Evolutionary conservation across 2,888 invertebrate species (phyloP).

Genomic region (Drosophila pegasa): DNA sequence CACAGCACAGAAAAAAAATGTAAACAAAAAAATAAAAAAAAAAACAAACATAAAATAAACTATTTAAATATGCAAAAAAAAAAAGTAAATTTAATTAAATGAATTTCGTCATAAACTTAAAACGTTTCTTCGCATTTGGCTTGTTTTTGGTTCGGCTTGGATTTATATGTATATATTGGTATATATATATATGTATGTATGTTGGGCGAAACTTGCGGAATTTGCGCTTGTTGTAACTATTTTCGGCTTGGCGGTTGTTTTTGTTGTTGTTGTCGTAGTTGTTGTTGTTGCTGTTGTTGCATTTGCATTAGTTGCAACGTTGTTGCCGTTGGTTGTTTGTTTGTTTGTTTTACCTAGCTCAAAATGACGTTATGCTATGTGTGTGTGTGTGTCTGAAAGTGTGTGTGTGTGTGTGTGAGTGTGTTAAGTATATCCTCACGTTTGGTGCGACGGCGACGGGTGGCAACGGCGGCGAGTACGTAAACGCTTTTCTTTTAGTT

Average conservation of each 20-base stretch:
- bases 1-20: slow-evolving; percentile 40
- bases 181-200: slow-evolving; percentile 1
- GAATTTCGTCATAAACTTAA: slow-evolving; percentile 1
- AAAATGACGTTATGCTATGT: slow-evolving; percentile 4
- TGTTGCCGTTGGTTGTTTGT: slow-evolving; percentile 8
- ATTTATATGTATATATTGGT: slow-evolving; percentile 1
- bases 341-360: slow-evolving; percentile 3
- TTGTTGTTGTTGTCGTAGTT: slow-evolving; percentile 19
- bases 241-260: slow-evolving; percentile 23
- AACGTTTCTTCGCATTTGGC: slow-evolving; percentile 17
- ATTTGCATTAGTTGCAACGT: slow-evolving; percentile 20
- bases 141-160: slow-evolving; percentile 9
- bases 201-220: slow-evolving; percentile 33
- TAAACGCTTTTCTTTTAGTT: slow-evolving; percentile 41
- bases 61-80: slow-evolving; percentile 8
- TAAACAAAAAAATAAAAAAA: slow-evolving; percentile 2
- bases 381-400: not conserved
- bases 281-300: slow-evolving; percentile 20
- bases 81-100: slow-evolving; percentile 6
- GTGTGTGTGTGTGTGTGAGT: slow-evolving; percentile 2
- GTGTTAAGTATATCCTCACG: slow-evolving; percentile 47
- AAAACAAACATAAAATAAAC: slow-evolving; percentile 12
- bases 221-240: slow-evolving; percentile 37
- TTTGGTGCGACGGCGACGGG: slow-evolving; percentile 45
- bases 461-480: slow-evolving; percentile 45